Percentiles rank a stretch among this genome's conserved stretches.
Evolutionary conservation across 2,888 invertebrate genomes (phyloP).

Genomic region (Chironomus tentans): DNA sequence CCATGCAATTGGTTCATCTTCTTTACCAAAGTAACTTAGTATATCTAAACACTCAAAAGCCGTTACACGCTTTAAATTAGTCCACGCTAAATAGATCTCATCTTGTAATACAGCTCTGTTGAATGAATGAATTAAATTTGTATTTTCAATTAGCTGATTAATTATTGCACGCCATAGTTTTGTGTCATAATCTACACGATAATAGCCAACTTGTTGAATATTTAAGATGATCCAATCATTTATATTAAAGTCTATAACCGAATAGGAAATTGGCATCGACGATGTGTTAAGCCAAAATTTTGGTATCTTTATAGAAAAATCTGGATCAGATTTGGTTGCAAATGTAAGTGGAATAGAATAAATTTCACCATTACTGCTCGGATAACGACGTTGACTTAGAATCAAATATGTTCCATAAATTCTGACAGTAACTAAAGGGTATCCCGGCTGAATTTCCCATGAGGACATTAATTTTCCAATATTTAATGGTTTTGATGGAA

Average conservation of each 20-base stretch:
- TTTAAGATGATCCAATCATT: constrained; percentile 54
- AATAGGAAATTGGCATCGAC: background rate
- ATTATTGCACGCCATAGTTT: constrained; percentile 51
- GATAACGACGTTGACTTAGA: background rate
- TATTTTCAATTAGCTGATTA: constrained; percentile 41
- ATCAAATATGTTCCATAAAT: constrained; percentile 29
- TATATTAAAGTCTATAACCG: constrained; percentile 31
- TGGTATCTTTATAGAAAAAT: constrained; percentile 46
- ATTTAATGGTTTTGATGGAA: background rate
- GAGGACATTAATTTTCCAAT: background rate
- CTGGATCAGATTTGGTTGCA: constrained; percentile 35
- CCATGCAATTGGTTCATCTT: background rate
- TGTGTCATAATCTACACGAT: constrained; percentile 55
- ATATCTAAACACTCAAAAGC: background rate
- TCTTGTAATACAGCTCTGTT: background rate
- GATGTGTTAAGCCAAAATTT: constrained; percentile 43
- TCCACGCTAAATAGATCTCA: background rate
- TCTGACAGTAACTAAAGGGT: background rate
- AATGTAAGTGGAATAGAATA: constrained; percentile 52
- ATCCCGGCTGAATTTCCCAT: constrained; percentile 15
- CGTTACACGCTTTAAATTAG: background rate
- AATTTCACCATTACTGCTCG: constrained; percentile 32
- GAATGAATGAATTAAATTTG: constrained; percentile 30
- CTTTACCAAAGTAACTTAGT: background rate
- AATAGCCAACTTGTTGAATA: constrained; percentile 54